Evolutionary conservation across 2,888 invertebrate genomes (phyloP), one percentile per base, ranked within the genome.

Genomic region (Platycheirus albimanus): DNA sequence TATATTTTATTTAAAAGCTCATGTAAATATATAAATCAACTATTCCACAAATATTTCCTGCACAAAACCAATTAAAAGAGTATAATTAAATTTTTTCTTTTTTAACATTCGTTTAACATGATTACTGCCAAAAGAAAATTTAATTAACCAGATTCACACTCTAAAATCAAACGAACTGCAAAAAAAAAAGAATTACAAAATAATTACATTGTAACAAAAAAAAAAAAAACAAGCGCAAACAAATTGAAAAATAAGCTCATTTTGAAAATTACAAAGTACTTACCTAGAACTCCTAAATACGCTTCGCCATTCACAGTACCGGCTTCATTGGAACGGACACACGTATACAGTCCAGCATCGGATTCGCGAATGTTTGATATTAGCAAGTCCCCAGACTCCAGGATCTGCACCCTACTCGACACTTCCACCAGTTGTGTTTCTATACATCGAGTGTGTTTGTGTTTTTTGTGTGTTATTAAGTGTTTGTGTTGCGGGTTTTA

Each of bases 291-390:
- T 86, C 94, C 93, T 75, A 98, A 93, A 90, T 93, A 94, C 45
- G 96, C 98, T 86, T 96, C 94, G 71, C 95, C 97, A 86, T 94
- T 93, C 30, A 96, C 95, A 85, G 94, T 94, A 45, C 98, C 99
- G 64, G 97, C 97, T 91, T 96, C 96, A 90, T 99, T 99, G 61
- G 95, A 93, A 80, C 98, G 94, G 52, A 95, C 92, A 90, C 98
- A 99, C 8, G 95, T 95, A 91, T 98, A 99, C 89, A 95, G 94
- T 24, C 98, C 99, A 79, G 95, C 95, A 91, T 99, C 98, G 24
- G 93, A 92, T 85, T 95, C 93, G 81, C 95, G 94, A 2, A 97
- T 95, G 77, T 96, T 95, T 5, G 97, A 95, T 85, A 99, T 96
- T 86, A 98, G 92, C 86, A 99, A 93, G 92, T 97, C 97, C 38